A percentile compares a stretch with the other conserved stretches of the same genome.
phyloP scores from a whole-genome alignment of 1,140 invertebrate species.

The Macrobrachium nipponense region DNA sequence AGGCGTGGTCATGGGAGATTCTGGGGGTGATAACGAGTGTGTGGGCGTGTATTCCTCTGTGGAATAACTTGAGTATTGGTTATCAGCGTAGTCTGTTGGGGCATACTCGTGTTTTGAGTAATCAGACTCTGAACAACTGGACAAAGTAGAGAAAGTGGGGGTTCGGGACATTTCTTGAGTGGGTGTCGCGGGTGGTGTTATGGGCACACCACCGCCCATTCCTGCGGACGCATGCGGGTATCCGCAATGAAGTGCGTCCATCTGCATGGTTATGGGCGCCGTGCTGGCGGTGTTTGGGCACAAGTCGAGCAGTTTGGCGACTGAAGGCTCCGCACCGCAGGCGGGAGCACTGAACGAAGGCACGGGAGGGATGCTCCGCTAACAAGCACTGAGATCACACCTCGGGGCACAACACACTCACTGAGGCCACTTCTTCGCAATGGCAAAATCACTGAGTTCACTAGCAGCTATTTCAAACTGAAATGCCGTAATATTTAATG shows the following conservation, averaged over 20 bases:
- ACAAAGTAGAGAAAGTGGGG: constrained; percentile 46
- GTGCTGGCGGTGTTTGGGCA: constrained; percentile 1
- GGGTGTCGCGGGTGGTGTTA: constrained; percentile 57
- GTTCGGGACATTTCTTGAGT: constrained; percentile 52
- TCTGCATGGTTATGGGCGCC: constrained; percentile 47
- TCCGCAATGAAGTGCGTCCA: constrained; percentile 53
- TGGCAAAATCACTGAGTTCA: background rate
- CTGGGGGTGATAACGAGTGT: constrained; percentile 42
- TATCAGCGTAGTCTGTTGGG: constrained; percentile 7
- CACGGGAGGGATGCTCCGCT: no score
- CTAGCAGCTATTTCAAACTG: background rate
- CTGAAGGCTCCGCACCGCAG: constrained; percentile 9
- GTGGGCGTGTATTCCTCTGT: constrained; percentile 30
- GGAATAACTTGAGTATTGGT: constrained; percentile 24
- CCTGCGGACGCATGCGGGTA: constrained; percentile 32
- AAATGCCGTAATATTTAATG: background rate
- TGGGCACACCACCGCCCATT: constrained; percentile 32
- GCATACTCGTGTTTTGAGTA: constrained; percentile 35
- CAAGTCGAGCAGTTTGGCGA: constrained; percentile 17
- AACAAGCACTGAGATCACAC: no score
- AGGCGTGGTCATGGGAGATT: constrained; percentile 55
- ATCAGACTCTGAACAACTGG: constrained; percentile 21
- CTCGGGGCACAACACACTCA: background rate
- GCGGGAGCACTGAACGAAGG: background rate
- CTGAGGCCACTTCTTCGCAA: background rate